Evolutionary conservation across 2,888 invertebrate species (phyloP).

Genomic region (Troides oblongomaculatus): DNA sequence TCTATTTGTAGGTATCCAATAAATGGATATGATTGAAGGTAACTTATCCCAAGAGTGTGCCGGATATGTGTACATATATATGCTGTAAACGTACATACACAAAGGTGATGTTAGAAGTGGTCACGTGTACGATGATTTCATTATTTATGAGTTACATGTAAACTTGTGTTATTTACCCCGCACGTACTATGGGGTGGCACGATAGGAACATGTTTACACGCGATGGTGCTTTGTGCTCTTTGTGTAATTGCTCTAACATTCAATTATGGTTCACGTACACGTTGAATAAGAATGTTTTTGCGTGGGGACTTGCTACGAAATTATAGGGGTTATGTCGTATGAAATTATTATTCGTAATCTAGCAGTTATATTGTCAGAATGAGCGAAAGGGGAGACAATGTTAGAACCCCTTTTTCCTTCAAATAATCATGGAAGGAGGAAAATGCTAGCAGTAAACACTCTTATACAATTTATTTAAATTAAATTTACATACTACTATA

Average conservation of each 20-base stretch:
- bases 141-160: constrained; percentile 1
- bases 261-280: constrained; percentile 17
- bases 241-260: constrained; percentile 21
- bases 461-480: no score
- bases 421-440: no score
- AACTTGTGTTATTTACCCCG: constrained; percentile 1
- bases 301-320: neutral
- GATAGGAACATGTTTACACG: constrained; percentile 14
- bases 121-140: neutral
- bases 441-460: no score
- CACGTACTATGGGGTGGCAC: neutral
- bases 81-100: neutral
- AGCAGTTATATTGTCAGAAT: neutral
- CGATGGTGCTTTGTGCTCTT: constrained; percentile 15
- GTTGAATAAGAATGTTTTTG: constrained; percentile 17
- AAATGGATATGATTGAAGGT: no score
- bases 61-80: no score
- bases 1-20: no score
- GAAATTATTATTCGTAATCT: constrained; percentile 16
- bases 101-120: neutral
- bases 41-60: no score
- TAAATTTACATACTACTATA: no score
- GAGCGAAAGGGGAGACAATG: no score
- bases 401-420: no score
- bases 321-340: constrained; percentile 5